These are phyloP conservation scores for Tinamus major DNA, from an alignment of 2,797 vertebrate species.

Conservation along the genomic window DNA sequence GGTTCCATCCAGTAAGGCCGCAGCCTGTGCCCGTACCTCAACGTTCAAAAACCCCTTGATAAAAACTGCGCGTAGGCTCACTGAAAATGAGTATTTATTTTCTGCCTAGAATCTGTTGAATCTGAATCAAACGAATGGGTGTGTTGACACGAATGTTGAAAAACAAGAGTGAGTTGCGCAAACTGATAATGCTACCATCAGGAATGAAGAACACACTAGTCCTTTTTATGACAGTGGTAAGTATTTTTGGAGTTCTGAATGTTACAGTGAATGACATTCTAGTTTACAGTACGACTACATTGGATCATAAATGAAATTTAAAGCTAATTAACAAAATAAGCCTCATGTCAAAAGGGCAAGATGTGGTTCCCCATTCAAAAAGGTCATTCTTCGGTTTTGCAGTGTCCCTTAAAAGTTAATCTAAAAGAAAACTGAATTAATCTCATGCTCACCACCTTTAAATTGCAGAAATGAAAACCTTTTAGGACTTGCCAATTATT, in stretches of 20 bases:
- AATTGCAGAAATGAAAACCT: constrained; percentile 55
- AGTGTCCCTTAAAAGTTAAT: constrained; percentile 53
- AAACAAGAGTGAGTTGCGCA: neutral
- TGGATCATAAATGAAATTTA: constrained; percentile 32
- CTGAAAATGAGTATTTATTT: neutral
- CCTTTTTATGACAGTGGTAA: neutral
- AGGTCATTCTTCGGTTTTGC: constrained; percentile 24
- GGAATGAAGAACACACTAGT: neutral
- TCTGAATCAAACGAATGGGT: neutral
- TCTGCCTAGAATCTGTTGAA: neutral
- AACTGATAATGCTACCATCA: neutral
- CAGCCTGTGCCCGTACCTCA: neutral
- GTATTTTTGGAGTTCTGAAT: neutral
- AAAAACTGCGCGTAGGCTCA: neutral
- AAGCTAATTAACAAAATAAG: constrained; percentile 37
- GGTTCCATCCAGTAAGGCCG: neutral
- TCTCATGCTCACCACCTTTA: constrained; percentile 49
- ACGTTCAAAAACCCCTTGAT: neutral
- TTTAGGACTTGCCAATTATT: constrained; percentile 71
- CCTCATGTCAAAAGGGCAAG: neutral
- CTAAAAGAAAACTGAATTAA: constrained; percentile 66
- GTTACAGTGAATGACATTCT: neutral
- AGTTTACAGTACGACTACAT: neutral
- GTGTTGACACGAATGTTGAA: constrained; percentile 15
- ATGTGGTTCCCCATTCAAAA: neutral